Base-by-base conservation (phyloP, 2,888 invertebrate genomes). In the Lathronympha strigana region DNA sequence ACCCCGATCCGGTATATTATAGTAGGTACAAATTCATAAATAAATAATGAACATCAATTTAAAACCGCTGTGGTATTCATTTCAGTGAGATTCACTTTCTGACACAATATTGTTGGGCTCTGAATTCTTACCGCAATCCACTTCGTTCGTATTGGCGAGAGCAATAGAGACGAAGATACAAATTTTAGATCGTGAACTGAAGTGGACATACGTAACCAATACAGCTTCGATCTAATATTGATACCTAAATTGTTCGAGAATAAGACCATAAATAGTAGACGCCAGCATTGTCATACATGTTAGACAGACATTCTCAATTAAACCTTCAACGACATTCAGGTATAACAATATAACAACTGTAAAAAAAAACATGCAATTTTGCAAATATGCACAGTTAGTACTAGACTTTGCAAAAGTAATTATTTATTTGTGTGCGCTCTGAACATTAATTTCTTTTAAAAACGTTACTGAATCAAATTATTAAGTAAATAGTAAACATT, bases 281-380 rank as follows among this genome's bases (percentile, higher is more conserved):
- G 62, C 62, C 62, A 38, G n/a, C 47, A 54, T 55, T 63, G n/a
- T n/a, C n/a, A n/a, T 28, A 55, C 54, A 28, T 63, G 58, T 60
- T 58, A 54, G 33, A 17, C 45, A 62, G 62, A 43, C 36, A 62
- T 62, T 61, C 45, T 15, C 54, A 45, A 53, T 61, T 53, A 38
- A 55, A 55, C 62, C 54, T 49, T 25, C 25, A 62, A 31, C 62
- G 61, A 43, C 23, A 53, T 53, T 36, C 60, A 63, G 54, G 62
- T 63, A 31, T 62, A 62, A 54, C 45, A 62, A 28, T 23, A 63
- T 25, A 38, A n/a, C n/a, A n/a, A n/a, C n/a, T 17, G 17, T 23
- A 45, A 55, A 63, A 63, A 62, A 31, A 54, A 25, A 49, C 28
- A 36, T 47, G 38, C 54, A 54, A 25, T 49, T 54, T 63, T 49